phyloP scores from a whole-genome alignment of 2,888 invertebrate species.

The Nemotelus pantherinus region DNA sequence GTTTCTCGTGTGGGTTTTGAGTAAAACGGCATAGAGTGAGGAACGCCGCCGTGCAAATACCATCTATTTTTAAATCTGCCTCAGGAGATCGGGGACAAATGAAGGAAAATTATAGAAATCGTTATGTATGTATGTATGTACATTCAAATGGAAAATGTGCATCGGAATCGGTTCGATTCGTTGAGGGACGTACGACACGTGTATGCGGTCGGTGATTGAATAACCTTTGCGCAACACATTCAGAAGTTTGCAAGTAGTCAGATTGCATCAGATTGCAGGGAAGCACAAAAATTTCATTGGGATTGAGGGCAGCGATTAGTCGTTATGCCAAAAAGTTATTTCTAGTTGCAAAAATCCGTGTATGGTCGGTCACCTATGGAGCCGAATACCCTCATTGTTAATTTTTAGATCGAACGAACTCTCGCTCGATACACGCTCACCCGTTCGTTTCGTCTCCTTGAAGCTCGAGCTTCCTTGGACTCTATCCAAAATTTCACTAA shows the following conservation, averaged over 20 bases:
- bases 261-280: too few species aligned
- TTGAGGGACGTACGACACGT: neutral
- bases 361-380: too few species aligned
- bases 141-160: neutral
- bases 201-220: neutral
- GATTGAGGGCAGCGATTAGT: slow-evolving; percentile 24
- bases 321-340: slow-evolving; percentile 32
- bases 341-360: neutral
- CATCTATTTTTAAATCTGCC: neutral
- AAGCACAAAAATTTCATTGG: too few species aligned
- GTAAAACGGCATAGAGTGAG: too few species aligned
- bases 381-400: too few species aligned
- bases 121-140: too few species aligned
- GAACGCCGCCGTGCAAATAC: neutral
- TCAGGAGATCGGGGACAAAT: neutral
- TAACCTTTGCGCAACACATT: neutral
- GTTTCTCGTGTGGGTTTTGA: neutral
- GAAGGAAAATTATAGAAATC: neutral
- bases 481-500: neutral
- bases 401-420: too few species aligned
- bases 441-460: slow-evolving; percentile 4
- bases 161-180: neutral
- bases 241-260: too few species aligned
- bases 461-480: slow-evolving; percentile 28
- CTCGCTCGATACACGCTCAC: too few species aligned